Evolutionary conservation across 2,113 vertebrate species (phyloP), one percentile per base, ranked within the genome.

Genomic region (Oophaga pumilio): DNA sequence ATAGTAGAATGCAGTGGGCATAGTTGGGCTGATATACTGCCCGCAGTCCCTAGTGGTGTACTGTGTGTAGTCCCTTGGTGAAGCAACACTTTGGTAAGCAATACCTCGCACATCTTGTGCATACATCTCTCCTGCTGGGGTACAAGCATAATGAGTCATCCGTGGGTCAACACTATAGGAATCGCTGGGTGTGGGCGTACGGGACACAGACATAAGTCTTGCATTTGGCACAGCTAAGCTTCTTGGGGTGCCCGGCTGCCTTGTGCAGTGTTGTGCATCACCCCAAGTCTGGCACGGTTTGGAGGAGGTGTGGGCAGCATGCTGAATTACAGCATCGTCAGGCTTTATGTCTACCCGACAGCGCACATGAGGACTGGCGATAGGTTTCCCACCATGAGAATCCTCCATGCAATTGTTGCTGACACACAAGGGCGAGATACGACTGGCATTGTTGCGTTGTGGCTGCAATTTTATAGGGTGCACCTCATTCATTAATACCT

Each of bases 381-480:
- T 93, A 1, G 94, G 80, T 90, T 95, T 95, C 2, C 90, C 74
- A 0, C 91, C 93, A 0, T 91, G 94, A 0, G 91, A 93, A 52
- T 96, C 95, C 9, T 96, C 96, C 33, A 95, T 95, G 93, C 96
- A 96, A 90, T 96, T 96, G 9, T 93, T 93, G n/a, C 94, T 94
- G 33, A 98, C 94, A 69, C 96, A 97, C 11, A 99, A 94, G 0
- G 97, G 97, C 0, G 97, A 93, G 57, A 97, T 96, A 91, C 95
- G 94, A 88, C 95, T 96, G 22, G 95, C 90, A 18, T 97, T 96
- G 53, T 93, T 92, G 20, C 94, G 95, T 90, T 98, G 96, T 0
- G 97, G 97, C 92, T 99, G 97, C 81, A 99, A 94, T 90, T 99
- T 99, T 91, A 97, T 97, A 50, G 98, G 98, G 78, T 99, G 98